Base-by-base conservation (phyloP, 2,113 vertebrate genomes). In the Entomyzon cyanotis region DNA sequence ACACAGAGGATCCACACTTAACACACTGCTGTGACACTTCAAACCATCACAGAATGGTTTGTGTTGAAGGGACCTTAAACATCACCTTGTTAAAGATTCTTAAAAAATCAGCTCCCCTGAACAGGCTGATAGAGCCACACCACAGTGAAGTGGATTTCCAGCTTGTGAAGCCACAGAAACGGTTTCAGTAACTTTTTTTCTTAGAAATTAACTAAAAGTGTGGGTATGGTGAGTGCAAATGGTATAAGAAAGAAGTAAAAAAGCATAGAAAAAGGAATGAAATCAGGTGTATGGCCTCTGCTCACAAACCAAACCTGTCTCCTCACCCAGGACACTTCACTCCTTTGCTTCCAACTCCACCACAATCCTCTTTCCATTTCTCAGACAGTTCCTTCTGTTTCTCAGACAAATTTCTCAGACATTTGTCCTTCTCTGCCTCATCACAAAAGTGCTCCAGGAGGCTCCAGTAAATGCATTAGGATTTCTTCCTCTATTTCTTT, bases 171-270 rank as follows among this genome's bases (percentile, higher is more conserved):
- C 76, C 22, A 4, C 58, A 24, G 5, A 64, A 90, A 75, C 0
- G 0, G 23, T 27, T 62, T 49, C 12, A 20, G 10, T 10, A 1
- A 16, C 23, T 58, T 23, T 49, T 53, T 50, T 7, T 85, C 65
- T 77, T 47, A 60, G 64, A 89, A 95, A 83, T 59, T 7, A 88
- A 64, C 11, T 16, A 1, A 1, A 74, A 63, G 10, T 3, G 2
- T 21, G 30, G 15, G 33, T 10, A 23, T 0, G 0, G 56, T 63
- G 53, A 69, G n/a, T 7, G 13, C 37, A 53, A 65, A 47, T 0
- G 0, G 53, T 33, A 27, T 0, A 3, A 73, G 37, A 64, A 52
- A 10, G 62, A 50, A 56, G 8, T 11, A 10, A 47, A 63, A 77
- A 27, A 23, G 2, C 3, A 28, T 0, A 35, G 30, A 22, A 16